Base-by-base conservation (phyloP, 2,113 vertebrate species). In the Gobius niger region DNA sequence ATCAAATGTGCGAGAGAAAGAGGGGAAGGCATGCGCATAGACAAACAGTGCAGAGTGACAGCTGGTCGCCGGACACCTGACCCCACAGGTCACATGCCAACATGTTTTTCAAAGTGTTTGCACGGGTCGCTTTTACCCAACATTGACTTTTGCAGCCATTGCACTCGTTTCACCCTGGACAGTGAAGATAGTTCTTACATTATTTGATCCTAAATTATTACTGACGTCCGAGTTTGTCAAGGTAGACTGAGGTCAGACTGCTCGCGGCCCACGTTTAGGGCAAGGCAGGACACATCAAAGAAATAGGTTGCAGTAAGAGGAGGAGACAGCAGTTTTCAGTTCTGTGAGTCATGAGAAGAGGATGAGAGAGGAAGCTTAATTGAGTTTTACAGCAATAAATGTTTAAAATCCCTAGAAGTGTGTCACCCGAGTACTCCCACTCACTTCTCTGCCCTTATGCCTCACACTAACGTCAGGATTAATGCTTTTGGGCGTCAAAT, bases 61-160 rank as follows among this genome's bases (percentile, higher is more conserved):
- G 90, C 86, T 89, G 87, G 82, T 88, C n/a, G 76, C 63, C 3
- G 60, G 76, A 53, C 71, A 83, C 63, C 76, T 89, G 85, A 85
- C 85, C 85, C 65, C 1, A n/a, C 63, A 77, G 83, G 85, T 84
- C 87, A 76, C 83, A 87, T 82, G 68, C 73, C 74, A 67, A 53
- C 70, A 68, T 75, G 76, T 67, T 75, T 34, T 73, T 80, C 24
- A 73, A 54, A 67, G 65, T 18, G 61, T 70, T 63, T 63, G 64
- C 8, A 24, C 65, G 4, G 34, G 52, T 16, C 16, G 18, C 15
- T 61, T 64, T 46, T 24, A 19, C 65, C 80, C 80, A 79, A 74
- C 76, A 75, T 63, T 74, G 44, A 42, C 47, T 67, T 46, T 19
- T 41, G 2, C 47, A 1, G 41, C 54, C 60, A 77, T 78, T 54